phyloP scores from a whole-genome alignment of 2,797 vertebrate genomes.

The Steatocranus sp. region DNA sequence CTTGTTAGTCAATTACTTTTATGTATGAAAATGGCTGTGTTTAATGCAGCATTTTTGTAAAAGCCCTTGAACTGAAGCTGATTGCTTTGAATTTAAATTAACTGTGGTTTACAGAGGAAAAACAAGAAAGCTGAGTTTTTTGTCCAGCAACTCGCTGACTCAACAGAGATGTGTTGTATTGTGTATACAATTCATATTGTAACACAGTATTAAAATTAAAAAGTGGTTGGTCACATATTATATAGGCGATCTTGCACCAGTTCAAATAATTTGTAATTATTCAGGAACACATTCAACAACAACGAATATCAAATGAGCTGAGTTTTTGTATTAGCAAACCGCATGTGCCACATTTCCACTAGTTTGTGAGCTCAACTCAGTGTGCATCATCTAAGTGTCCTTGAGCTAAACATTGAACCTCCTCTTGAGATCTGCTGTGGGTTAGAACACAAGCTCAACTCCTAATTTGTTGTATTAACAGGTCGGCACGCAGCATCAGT shows the following conservation, averaged over 20 bases:
- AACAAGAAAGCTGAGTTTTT: not conserved
- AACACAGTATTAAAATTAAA: not conserved
- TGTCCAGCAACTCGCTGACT: not conserved
- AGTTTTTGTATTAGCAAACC: not conserved
- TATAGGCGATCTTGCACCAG: too few species aligned
- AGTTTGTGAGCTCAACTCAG: not conserved
- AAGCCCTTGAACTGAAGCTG: not conserved
- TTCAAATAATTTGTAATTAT: not conserved
- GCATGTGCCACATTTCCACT: not conserved
- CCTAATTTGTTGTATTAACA: conserved; percentile 47
- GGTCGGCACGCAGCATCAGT: conserved; percentile 22
- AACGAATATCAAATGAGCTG: not conserved
- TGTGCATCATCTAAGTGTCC: not conserved
- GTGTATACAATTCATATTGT: not conserved
- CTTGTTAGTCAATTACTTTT: not conserved
- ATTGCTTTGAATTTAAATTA: not conserved
- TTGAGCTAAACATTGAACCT: not conserved
- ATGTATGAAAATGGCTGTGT: not conserved
- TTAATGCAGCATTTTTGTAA: not conserved
- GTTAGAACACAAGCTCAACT: not conserved
- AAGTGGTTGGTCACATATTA: not conserved
- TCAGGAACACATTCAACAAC: not conserved
- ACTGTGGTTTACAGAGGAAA: not conserved
- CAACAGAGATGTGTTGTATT: not conserved
- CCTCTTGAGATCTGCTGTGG: not conserved